These are phyloP conservation scores for Rhynchomys soricoides DNA, from an alignment of 2,113 vertebrate species.

Conservation along the genomic window DNA sequence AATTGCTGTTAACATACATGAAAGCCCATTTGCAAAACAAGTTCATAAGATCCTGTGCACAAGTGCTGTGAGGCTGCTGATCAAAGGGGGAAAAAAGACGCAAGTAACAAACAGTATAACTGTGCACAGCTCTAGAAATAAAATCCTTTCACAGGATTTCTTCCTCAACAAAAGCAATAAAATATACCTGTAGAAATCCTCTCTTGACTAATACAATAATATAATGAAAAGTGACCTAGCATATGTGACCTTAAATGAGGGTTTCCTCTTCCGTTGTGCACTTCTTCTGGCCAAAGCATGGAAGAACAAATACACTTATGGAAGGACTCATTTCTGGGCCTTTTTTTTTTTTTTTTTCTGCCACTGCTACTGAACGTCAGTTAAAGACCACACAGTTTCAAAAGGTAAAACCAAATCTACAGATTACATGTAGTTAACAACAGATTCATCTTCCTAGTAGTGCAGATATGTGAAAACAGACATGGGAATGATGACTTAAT, in stretches of 20 bases:
- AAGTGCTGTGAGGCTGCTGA: conserved; percentile 11
- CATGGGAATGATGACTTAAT: background rate
- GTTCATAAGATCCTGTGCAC: background rate
- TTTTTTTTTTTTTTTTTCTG: conserved; percentile 38
- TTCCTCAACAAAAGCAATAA: conserved; percentile 41
- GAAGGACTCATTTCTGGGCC: background rate
- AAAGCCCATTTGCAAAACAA: conserved; percentile 41
- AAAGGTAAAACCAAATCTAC: background rate
- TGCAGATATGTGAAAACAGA: background rate
- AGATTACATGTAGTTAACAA: background rate
- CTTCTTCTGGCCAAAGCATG: background rate
- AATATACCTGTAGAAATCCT: background rate
- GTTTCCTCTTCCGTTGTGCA: rapidly evolving
- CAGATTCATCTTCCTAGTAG: background rate
- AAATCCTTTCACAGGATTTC: conserved; percentile 39
- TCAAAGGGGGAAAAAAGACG: background rate
- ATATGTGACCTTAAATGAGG: background rate
- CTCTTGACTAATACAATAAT: background rate
- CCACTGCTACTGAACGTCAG: background rate
- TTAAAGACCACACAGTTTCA: background rate
- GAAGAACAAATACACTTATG: background rate
- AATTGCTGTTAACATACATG: conserved; percentile 2
- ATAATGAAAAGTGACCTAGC: background rate
- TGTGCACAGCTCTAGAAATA: conserved; percentile 23
- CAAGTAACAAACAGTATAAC: conserved; percentile 34